These are phyloP conservation scores for Nemopilema nomurai DNA, from an alignment of 30 jellyfish, hydroid and myxozoan genomes.

Conservation along the genomic window DNA sequence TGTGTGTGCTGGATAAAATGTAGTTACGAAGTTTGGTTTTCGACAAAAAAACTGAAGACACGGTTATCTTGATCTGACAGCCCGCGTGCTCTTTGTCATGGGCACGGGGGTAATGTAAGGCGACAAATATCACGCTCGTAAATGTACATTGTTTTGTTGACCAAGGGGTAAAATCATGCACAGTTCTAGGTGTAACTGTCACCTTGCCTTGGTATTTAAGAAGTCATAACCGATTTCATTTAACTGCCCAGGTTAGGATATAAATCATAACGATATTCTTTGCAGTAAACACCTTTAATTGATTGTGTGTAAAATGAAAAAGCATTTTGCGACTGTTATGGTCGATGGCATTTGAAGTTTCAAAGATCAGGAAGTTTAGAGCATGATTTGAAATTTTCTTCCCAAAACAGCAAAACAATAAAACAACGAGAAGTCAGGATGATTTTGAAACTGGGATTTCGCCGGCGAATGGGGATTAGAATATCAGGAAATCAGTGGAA, in stretches of 20 bases:
- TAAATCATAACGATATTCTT: too few species aligned
- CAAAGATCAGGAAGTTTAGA: neutral
- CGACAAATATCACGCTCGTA: neutral
- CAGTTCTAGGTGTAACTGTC: neutral
- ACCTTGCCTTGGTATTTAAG: too few species aligned
- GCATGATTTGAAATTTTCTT: neutral
- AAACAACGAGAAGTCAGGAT: neutral
- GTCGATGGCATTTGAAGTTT: neutral
- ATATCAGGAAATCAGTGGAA: neutral
- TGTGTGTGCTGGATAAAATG: too few species aligned
- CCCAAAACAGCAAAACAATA: neutral
- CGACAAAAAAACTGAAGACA: neutral
- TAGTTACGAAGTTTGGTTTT: neutral
- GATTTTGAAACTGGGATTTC: neutral
- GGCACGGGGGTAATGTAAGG: neutral
- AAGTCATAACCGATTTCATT: too few species aligned
- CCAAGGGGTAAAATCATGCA: neutral
- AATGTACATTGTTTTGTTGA: neutral
- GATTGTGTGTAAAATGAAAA: too few species aligned
- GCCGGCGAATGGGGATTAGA: neutral
- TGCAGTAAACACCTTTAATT: too few species aligned
- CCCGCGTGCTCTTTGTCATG: neutral
- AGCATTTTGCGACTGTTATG: neutral
- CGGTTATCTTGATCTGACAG: neutral
- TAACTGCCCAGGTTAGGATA: too few species aligned